Percentiles rank a stretch among this genome's conserved stretches.
Evolutionary conservation across 1,140 invertebrate species (phyloP).

Genomic region (Arion vulgaris): DNA sequence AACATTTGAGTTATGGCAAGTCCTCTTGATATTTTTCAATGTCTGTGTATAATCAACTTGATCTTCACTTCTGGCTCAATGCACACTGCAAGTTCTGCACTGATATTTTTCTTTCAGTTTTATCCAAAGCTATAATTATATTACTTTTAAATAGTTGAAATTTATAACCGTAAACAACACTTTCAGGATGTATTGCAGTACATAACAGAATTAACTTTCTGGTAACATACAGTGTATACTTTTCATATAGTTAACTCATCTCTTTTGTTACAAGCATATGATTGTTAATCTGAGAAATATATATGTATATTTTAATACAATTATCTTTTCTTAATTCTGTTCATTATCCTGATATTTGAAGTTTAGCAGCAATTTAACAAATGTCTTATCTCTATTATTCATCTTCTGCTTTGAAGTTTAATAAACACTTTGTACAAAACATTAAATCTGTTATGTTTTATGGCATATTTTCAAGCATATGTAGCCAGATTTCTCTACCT

Average conservation of each 20-base stretch:
- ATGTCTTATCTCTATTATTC: background rate
- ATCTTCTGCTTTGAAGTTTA: background rate
- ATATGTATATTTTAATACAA: background rate
- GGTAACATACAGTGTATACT: background rate
- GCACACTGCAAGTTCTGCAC: background rate
- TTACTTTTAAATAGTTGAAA: background rate
- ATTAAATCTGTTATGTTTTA: background rate
- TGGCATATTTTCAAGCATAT: background rate
- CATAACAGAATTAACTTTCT: background rate
- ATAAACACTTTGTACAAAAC: background rate
- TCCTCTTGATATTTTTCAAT: background rate
- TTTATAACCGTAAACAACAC: background rate
- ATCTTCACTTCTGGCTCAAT: background rate
- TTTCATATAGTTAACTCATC: background rate
- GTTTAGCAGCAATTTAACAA: background rate
- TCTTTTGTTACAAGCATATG: background rate
- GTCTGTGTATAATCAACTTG: background rate
- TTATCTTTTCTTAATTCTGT: background rate
- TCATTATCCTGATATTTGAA: background rate
- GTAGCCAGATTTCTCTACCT: background rate
- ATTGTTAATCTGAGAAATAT: background rate
- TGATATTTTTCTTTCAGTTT: background rate
- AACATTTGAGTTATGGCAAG: background rate
- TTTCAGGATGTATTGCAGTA: background rate
- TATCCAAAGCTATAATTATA: background rate